Conservation (phyloP, 2,797 vertebrate species). For the Enteromius anoplus region DNA sequence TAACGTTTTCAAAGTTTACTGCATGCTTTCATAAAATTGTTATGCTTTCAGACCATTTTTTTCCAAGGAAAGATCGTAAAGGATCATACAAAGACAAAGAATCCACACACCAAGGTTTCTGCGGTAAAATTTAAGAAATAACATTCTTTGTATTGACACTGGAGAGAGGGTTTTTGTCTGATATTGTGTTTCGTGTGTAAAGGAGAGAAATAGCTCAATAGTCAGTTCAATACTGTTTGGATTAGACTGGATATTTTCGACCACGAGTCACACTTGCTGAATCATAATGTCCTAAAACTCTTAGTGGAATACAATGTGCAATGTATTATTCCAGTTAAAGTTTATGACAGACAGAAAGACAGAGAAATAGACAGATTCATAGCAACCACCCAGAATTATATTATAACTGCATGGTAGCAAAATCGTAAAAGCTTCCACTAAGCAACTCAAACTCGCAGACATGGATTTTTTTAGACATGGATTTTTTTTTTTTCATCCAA, state of each 20-base stretch:
- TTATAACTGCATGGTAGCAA: background rate
- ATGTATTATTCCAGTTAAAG: conserved; percentile 13
- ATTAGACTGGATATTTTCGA: conserved; percentile 54
- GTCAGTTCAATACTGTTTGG: conserved; percentile 51
- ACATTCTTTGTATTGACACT: background rate
- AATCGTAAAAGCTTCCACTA: background rate
- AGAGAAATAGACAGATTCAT: background rate
- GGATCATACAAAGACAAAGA: background rate
- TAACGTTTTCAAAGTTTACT: background rate
- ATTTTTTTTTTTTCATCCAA: background rate
- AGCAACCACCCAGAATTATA: background rate
- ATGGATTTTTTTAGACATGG: background rate
- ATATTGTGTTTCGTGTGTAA: conserved; percentile 26
- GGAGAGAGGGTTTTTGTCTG: background rate
- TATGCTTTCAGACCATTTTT: background rate
- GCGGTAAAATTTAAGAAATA: background rate
- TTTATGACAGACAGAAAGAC: background rate
- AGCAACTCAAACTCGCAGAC: background rate
- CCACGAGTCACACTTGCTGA: conserved; percentile 41
- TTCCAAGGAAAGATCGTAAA: background rate
- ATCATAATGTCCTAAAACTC: conserved; percentile 37
- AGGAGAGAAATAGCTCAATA: conserved; percentile 45
- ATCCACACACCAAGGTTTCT: background rate
- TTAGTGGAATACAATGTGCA: conserved; percentile 39
- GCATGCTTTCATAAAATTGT: background rate